Conservation (phyloP, 1,140 invertebrate species). For the Drosophila eugracilis region DNA sequence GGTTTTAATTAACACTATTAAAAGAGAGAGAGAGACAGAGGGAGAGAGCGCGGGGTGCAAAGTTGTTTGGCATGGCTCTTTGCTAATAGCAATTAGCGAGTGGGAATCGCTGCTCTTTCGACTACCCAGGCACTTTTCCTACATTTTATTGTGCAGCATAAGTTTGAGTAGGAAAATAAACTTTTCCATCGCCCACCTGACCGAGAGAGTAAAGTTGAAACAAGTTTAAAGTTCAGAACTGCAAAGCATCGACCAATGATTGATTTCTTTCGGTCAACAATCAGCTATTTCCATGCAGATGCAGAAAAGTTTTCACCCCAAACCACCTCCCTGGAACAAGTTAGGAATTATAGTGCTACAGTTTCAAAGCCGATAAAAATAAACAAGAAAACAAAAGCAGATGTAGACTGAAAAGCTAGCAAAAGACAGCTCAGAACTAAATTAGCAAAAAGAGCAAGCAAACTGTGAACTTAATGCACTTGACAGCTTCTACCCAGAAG, state of each 20-base stretch:
- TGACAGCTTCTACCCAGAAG: conserved; percentile 20
- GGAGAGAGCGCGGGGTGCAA: not conserved
- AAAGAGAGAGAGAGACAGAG: no score
- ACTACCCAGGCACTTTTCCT: conserved; percentile 16
- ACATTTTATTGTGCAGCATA: conserved; percentile 20
- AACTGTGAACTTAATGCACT: conserved; percentile 14
- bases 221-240: conserved; percentile 21
- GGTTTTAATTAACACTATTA: conserved; percentile 47
- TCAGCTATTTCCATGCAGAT: conserved; percentile 15
- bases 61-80: conserved; percentile 16
- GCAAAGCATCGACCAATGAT: conserved; percentile 26
- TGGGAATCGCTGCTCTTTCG: conserved; percentile 21
- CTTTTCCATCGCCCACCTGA: conserved; percentile 13
- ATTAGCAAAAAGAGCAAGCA: conserved; percentile 11
- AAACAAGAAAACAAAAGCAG: conserved; percentile 27
- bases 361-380: conserved; percentile 17
- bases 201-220: conserved; percentile 10
- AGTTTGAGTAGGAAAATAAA: conserved; percentile 11
- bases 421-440: conserved; percentile 12
- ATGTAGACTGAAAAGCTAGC: conserved; percentile 1
- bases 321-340: no score
- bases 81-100: conserved; percentile 44
- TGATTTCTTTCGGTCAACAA: conserved; percentile 32
- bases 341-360: conserved; percentile 2
- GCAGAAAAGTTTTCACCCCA: conserved; percentile 19